A percentile compares a stretch with the other conserved stretches of the same genome.
Evolutionary conservation across 92 coral and sea anemone genomes (phyloP).

Genomic region (Porites lobata): DNA sequence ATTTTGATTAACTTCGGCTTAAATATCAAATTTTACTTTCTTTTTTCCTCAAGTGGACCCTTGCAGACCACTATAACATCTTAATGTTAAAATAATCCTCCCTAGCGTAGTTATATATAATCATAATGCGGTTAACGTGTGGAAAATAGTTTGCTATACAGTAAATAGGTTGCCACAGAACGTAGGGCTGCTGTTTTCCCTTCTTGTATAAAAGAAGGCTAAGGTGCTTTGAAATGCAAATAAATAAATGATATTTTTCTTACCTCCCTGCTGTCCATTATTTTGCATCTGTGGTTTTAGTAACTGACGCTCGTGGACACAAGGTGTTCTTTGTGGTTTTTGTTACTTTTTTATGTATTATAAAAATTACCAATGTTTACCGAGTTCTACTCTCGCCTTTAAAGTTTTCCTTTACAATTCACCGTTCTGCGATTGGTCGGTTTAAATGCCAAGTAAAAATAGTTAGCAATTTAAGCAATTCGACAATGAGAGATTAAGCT

Average conservation of each 20-base stretch:
- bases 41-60: neutral
- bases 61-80: neutral
- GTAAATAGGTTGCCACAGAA: neutral
- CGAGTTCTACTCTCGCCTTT: neutral
- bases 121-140: neutral
- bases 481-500: neutral
- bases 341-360: neutral
- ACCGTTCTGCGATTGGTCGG: constrained; percentile 3
- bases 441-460: neutral
- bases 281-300: neutral
- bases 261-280: neutral
- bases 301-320: neutral
- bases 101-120: neutral
- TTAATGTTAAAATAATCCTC: neutral
- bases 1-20: neutral
- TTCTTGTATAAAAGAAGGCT: too few relatives aligned
- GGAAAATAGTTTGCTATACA: neutral
- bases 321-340: neutral
- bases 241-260: neutral
- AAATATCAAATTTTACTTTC: neutral
- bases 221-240: neutral
- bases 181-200: neutral
- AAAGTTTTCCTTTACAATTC: neutral
- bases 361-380: constrained; percentile 3
- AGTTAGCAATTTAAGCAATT: neutral